These are phyloP conservation scores for Kradibia gibbosae DNA, from an alignment of 1,140 invertebrate species.

Conservation along the genomic window DNA sequence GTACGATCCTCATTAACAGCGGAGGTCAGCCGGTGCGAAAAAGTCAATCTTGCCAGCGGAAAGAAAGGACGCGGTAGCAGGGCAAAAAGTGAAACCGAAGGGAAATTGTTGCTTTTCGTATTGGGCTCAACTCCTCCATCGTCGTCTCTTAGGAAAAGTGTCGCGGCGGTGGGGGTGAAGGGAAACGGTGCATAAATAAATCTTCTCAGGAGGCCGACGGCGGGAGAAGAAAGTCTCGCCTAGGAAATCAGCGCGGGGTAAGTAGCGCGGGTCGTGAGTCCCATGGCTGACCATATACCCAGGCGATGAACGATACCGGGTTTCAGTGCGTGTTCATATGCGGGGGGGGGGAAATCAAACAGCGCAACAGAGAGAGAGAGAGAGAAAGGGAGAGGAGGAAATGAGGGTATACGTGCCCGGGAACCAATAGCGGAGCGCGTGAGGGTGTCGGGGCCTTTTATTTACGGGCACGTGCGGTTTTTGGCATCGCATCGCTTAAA, in stretches of 20 bases:
- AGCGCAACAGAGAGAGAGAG: too few relatives aligned
- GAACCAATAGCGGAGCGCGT: too few relatives aligned
- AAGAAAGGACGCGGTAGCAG: neutral
- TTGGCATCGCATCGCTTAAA: neutral
- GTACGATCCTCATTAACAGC: neutral
- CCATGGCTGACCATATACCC: constrained; percentile 59
- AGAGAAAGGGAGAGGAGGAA: neutral
- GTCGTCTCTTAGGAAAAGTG: neutral
- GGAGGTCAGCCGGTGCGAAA: neutral
- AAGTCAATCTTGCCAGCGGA: neutral
- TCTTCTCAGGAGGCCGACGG: neutral
- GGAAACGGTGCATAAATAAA: constrained; percentile 26
- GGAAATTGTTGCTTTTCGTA: constrained; percentile 2
- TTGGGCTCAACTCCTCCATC: too few relatives aligned
- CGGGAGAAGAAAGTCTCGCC: constrained; percentile 34
- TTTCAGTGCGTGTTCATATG: too few relatives aligned
- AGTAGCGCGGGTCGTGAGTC: constrained; percentile 42
- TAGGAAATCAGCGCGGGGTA: constrained; percentile 28
- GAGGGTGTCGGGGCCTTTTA: neutral
- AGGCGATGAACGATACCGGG: constrained; percentile 61
- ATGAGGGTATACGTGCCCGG: neutral
- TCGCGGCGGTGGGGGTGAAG: neutral
- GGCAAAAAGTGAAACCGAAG: constrained; percentile 26
- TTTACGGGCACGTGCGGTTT: neutral
- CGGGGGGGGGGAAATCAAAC: too few relatives aligned